Base-by-base conservation (phyloP, 2,113 vertebrate genomes). In the Capricornis sumatraensis region DNA sequence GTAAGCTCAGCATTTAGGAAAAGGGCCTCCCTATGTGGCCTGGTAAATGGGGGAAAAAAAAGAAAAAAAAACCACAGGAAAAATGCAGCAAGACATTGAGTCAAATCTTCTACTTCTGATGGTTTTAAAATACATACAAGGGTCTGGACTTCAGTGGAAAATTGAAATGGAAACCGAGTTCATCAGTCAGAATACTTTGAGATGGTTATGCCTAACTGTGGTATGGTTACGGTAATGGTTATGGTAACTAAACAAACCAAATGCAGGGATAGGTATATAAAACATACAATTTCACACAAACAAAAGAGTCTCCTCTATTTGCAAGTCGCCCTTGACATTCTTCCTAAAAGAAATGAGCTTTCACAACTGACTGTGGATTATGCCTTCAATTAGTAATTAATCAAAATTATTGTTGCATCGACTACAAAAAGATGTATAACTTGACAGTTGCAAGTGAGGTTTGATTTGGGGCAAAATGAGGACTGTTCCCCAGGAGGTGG, bases 21-120 rank as follows among this genome's bases (percentile, higher is more conserved):
- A 88, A 53, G 12, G 1, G 4, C 14, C 3, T 47, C 9, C 12
- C 6, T 4, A 12, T 0, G 0, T 67, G 43, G 33, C 21, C 33
- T 85, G 12, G 7, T 10, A 62, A 12, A 53, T 16, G 6, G 25
- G 7, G 53, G n/a, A 6, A 53, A 17, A 76, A 17, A 74, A 86
- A 36, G 36, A 36, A 36, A 71, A 58, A 47, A 12, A 12, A 45
- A 10, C 11, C 62, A 78, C 25, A 6, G 30, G 60, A 16, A 62
- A 95, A 85, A 15, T 3, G 6, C 12, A 86, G 85, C 8, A 74
- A 94, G 45, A 9, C 33, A 14, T 16, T 58, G 36, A 78, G 13
- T 47, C 86, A 85, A 52, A 55, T 4, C 17, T 79, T 82, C 33
- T 16, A 45, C 14, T 62, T 79, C 71, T 55, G 33, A 36, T 23